Evolutionary conservation across 53 echinoderm and acorn worm species (phyloP).

Genomic region (Stichopus horrens): DNA sequence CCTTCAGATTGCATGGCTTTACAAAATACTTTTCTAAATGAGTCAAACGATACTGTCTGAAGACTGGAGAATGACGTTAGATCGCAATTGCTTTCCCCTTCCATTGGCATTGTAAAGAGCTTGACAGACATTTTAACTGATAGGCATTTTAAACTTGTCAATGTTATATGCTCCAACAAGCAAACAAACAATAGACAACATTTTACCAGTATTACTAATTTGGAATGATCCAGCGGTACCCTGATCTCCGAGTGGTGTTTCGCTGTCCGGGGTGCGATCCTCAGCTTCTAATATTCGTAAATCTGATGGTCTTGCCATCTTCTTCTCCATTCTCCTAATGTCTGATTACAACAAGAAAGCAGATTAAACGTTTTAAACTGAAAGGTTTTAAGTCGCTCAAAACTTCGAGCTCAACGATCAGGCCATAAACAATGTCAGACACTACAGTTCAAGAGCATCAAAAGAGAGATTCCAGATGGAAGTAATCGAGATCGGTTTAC

Average conservation of each 20-base stretch:
- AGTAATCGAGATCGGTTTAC: slow-evolving; percentile 17
- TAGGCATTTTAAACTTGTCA: too few relatives aligned
- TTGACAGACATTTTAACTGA: too few relatives aligned
- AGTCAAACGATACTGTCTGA: neutral
- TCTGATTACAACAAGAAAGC: slow-evolving; percentile 16
- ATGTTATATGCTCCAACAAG: too few relatives aligned
- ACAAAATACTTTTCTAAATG: neutral
- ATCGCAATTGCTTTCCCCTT: neutral
- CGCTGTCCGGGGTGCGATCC: neutral
- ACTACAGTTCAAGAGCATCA: neutral
- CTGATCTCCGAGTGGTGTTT: neutral
- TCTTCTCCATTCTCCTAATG: slow-evolving; percentile 32
- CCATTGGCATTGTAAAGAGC: too few relatives aligned
- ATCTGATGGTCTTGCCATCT: slow-evolving; percentile 11
- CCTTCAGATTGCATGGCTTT: neutral
- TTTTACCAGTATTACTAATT: slow-evolving; percentile 4
- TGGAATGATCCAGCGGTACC: slow-evolving; percentile 1
- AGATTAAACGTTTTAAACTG: neutral
- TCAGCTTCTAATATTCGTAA: neutral
- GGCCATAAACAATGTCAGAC: too few relatives aligned
- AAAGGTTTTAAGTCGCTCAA: neutral
- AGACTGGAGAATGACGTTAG: neutral
- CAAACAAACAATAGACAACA: neutral
- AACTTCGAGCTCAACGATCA: too few relatives aligned
- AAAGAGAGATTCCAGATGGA: neutral